These are phyloP conservation scores for Silurus glanis DNA, from an alignment of 2,113 vertebrate genomes.

Conservation along the genomic window DNA sequence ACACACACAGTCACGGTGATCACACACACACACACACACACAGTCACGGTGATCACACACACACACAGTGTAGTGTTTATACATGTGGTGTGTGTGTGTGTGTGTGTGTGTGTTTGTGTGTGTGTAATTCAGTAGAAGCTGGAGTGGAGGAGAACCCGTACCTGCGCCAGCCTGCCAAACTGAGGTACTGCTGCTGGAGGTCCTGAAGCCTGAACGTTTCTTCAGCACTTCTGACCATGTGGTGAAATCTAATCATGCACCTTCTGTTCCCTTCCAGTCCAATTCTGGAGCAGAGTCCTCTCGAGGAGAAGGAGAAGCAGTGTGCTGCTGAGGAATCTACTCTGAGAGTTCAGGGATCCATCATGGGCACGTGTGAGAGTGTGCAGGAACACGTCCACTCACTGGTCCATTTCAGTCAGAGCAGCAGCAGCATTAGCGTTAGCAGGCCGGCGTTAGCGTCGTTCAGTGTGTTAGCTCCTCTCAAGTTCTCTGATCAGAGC, in stretches of 20 bases:
- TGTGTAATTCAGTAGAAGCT: constrained; percentile 63
- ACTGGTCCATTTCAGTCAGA: constrained; percentile 49
- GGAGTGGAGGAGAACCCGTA: constrained; percentile 62
- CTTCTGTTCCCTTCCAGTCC: constrained; percentile 62
- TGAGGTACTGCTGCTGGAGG: constrained; percentile 72
- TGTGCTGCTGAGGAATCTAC: not conserved
- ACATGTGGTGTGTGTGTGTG: not conserved
- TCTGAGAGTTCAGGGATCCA: constrained; percentile 54
- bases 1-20: constrained; percentile 71
- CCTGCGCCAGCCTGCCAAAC: constrained; percentile 68
- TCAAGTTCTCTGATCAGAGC: constrained; percentile 61
- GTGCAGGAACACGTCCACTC: not conserved
- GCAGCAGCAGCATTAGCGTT: constrained; percentile 61
- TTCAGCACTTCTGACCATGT: not conserved
- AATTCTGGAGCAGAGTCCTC: constrained; percentile 70
- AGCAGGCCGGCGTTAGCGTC: constrained; percentile 50
- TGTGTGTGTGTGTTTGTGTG: not conserved
- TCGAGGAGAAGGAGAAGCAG: constrained; percentile 53
- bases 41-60: not conserved
- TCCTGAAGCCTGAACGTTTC: not conserved
- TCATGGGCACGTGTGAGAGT: constrained; percentile 58
- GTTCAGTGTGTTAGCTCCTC: constrained; percentile 12
- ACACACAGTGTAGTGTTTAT: not conserved
- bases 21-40: not conserved
- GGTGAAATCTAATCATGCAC: too few species aligned